These are phyloP conservation scores for Corythaixoides concolor DNA, from an alignment of 2,113 vertebrate genomes.

Conservation along the genomic window DNA sequence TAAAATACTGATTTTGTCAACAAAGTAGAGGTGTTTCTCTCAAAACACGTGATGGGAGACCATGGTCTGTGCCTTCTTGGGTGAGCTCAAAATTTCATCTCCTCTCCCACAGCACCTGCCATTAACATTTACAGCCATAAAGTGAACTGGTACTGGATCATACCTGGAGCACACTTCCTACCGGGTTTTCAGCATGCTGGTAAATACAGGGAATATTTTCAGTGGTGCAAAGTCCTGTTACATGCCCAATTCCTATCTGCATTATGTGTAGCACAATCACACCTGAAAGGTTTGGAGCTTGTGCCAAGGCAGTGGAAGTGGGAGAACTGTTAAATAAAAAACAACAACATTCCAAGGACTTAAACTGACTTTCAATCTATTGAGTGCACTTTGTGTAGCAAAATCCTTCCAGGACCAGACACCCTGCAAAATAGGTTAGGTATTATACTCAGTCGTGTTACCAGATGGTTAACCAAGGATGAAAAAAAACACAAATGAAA, in stretches of 20 bases:
- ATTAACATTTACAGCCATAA: background rate
- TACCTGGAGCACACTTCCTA: background rate
- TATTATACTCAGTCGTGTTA: background rate
- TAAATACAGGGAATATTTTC: background rate
- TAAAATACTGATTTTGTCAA: background rate
- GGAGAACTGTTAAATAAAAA: background rate
- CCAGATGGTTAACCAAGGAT: background rate
- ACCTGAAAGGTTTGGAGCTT: background rate
- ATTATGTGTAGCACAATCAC: background rate
- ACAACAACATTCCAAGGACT: background rate
- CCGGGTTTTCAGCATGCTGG: background rate
- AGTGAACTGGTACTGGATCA: background rate
- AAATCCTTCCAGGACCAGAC: constrained; percentile 2
- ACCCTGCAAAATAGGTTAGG: background rate
- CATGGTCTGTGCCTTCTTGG: background rate
- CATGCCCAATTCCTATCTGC: background rate
- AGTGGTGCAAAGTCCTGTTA: background rate
- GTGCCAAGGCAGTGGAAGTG: background rate
- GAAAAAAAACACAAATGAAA: background rate
- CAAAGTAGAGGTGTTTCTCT: background rate
- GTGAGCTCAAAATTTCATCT: background rate
- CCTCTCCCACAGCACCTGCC: background rate
- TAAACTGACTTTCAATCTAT: background rate
- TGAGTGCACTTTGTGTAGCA: background rate
- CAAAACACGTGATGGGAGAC: background rate